These are phyloP conservation scores for Mythimna loreyi DNA, from an alignment of 2,888 invertebrate genomes.

Conservation along the genomic window DNA sequence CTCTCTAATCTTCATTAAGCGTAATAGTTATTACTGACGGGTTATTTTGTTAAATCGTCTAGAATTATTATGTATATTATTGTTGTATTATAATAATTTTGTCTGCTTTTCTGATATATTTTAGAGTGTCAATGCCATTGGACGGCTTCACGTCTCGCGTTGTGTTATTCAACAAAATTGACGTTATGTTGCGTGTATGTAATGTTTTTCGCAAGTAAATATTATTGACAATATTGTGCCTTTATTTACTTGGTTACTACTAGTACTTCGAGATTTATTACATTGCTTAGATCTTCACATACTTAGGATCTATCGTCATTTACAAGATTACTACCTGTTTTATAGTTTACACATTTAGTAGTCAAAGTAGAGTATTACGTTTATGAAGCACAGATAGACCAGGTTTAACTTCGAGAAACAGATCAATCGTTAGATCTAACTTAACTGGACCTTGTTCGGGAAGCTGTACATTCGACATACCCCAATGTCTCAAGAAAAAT, in stretches of 20 bases:
- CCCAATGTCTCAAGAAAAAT: no score
- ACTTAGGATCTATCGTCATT: slow-evolving; percentile 8
- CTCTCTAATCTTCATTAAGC: slow-evolving; percentile 72
- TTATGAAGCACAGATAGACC: no score
- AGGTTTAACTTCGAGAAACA: not conserved
- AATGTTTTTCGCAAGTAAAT: slow-evolving; percentile 52
- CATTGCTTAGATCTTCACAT: slow-evolving; percentile 2
- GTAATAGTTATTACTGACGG: slow-evolving; percentile 58
- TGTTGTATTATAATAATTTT: slow-evolving; percentile 39
- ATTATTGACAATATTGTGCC: slow-evolving; percentile 39
- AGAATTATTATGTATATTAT: slow-evolving; percentile 29
- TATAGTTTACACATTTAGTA: not conserved
- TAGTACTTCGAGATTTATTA: slow-evolving; percentile 1
- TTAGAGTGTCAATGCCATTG: slow-evolving; percentile 48
- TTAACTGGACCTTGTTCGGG: no score
- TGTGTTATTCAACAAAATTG: slow-evolving; percentile 24
- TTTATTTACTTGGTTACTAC: slow-evolving; percentile 19
- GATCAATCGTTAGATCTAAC: no score
- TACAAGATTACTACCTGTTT: not conserved
- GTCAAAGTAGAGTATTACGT: no score
- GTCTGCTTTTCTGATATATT: slow-evolving; percentile 33
- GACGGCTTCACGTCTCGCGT: slow-evolving; percentile 32
- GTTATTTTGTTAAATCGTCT: slow-evolving; percentile 61
- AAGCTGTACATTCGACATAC: no score
- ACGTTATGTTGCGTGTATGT: slow-evolving; percentile 42